Evolutionary conservation across 64 coral and sea anemone genomes (phyloP), one percentile per base, ranked within the genome.

Genomic region (Porites australiensis): DNA sequence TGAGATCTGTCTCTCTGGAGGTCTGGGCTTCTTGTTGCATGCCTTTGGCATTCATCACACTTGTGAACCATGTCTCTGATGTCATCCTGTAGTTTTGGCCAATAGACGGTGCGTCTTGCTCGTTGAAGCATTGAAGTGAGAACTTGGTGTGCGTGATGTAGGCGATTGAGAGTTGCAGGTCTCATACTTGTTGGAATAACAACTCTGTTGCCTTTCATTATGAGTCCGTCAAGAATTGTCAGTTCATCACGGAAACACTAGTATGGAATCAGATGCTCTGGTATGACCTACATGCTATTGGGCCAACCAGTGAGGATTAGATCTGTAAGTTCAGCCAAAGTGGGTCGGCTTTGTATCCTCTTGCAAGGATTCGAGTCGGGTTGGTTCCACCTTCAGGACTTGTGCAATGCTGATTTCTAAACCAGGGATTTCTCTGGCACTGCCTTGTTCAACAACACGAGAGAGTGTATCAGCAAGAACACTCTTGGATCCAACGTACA

Each of bases 151-250:
- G 74, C 88, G 22, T 90, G 82, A 52, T 87, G 91, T 10, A 93
- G 50, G 45, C 74, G 88, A n/a, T 45, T 72, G 15, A 95, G 88
- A 3, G 88, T 95, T 53, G 51, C 82, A 3, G 82, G 60, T 84
- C 87, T 47, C 79, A 79, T 86, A 57, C 70, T 77, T 46, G 46
- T 10, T 21, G 93, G 93, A 19, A 91, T 79, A 19, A 92, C 23
- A 13, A 92, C 73, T 79, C 86, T 83, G 89, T 59, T 92, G 2
- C 94, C 94, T 79, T 89, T 96, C 94, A 96, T 95, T 50, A 95
- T 46, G 87, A 85, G 58, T 20, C 79, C 79, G 19, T 90, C 82
- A 2, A 90, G 82, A 19, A 91, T 79, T 45, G 93, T 79, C 60
- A 95, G 48, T 48, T 90, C 80, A 86, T 88, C 88, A 6, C 74